Base-by-base conservation (phyloP, 1,140 invertebrate genomes). In the Alviniconcha marisindica region DNA sequence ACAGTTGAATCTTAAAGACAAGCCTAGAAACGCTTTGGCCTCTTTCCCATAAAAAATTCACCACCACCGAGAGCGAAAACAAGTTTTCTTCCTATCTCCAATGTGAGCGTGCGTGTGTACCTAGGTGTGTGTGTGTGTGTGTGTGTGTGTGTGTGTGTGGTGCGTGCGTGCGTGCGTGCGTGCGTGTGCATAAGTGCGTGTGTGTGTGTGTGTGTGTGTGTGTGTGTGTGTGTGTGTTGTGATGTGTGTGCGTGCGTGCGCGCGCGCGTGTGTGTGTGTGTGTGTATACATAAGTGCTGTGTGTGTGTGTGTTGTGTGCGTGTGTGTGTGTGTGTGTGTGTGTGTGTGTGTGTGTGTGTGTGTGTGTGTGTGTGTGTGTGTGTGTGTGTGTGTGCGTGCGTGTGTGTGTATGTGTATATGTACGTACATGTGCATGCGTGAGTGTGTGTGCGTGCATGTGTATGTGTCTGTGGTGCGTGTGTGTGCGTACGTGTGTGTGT, bases 401-500 rank as follows among this genome's bases (percentile, higher is more conserved):
- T 66, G 63, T 33, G 31, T 66, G 63, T 33, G 18, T 60, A n/a
- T 60, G 54, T 60, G 21, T 60, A 33, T 18, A 33, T 33, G 63
- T 66, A 21, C 10, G 63, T 66, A 33, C 10, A 33, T 66, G 63
- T 33, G 63, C 36, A 12, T 33, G n/a, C 36, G 63, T 33, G 63
- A 33, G 63, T 33, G 63, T 66, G 60, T 33, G 60, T 66, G 60
- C 18, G 60, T 66, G 60, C 18, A 31, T 66, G 60, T 33, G 60
- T 33, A 31, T 33, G 28, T 66, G 60, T 33, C 28, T 66, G 28
- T 21, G 28, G 60, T 66, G 60, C 18, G 28, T 66, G 60, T 33
- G 60, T 66, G 60, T 33, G 60, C 36, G 60, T 66, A 31, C 36
- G 60, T 66, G 60, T 66, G 60, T 66, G 60, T 33, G 31, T 66